These are phyloP conservation scores for Merodon equestris DNA, from an alignment of 2,888 invertebrate genomes.

Conservation along the genomic window DNA sequence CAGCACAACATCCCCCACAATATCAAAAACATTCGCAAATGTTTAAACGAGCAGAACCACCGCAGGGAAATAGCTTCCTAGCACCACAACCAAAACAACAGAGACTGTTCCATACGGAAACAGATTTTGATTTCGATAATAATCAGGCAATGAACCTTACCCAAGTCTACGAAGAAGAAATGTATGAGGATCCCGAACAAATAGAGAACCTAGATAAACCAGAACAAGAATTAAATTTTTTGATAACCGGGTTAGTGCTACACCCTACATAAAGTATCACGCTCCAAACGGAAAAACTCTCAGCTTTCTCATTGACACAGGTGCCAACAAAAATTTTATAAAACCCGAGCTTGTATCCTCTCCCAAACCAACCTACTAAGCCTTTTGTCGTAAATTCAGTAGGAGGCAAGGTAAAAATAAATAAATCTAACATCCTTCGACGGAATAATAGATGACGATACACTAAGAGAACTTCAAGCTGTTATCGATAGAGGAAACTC, in stretches of 20 bases:
- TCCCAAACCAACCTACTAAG: neutral
- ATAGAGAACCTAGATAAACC: neutral
- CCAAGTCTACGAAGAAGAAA: neutral
- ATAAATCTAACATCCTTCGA: slow-evolving; percentile 20
- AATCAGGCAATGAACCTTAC: neutral
- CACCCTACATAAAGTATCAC: slow-evolving; percentile 13
- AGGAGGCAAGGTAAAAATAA: slow-evolving; percentile 11
- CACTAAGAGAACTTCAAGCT: slow-evolving; percentile 2
- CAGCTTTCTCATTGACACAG: slow-evolving; percentile 3
- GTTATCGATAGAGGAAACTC: slow-evolving; percentile 5
- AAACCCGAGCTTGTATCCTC: neutral
- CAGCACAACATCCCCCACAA: neutral
- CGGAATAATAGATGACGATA: slow-evolving; percentile 10
- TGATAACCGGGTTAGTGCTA: slow-evolving; percentile 8
- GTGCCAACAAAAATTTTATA: slow-evolving; percentile 1
- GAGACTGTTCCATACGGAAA: no score
- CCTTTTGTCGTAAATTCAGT: neutral
- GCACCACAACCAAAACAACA: neutral
- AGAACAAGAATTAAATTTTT: slow-evolving; percentile 20
- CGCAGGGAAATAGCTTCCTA: neutral
- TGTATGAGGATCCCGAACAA: neutral
- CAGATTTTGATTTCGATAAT: neutral
- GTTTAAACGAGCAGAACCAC: neutral
- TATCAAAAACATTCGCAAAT: neutral
- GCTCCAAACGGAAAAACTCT: slow-evolving; percentile 8